Percentiles rank a stretch among this genome's conserved stretches.
phyloP scores from a whole-genome alignment of 2,113 vertebrate genomes.

The Nesoenas mayeri region DNA sequence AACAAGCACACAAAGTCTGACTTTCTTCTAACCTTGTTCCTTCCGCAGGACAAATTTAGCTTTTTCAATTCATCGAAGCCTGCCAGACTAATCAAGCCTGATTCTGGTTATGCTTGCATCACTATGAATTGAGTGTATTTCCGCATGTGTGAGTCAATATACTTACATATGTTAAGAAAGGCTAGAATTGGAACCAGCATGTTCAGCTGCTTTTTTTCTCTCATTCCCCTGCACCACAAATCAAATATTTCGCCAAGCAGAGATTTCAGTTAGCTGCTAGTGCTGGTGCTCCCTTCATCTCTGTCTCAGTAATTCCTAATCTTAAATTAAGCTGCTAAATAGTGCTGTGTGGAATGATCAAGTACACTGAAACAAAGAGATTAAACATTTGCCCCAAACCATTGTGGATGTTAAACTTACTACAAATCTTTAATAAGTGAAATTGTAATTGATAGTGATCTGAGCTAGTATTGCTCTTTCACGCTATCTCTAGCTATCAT shows the following conservation, averaged over 20 bases:
- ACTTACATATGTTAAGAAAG: conserved; percentile 22
- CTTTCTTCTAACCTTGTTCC: conserved; percentile 53
- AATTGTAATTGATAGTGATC: background rate
- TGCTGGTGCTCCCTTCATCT: background rate
- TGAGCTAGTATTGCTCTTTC: background rate
- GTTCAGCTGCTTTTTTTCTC: background rate
- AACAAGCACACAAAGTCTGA: background rate
- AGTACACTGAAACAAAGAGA: conserved; percentile 40
- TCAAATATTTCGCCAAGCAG: background rate
- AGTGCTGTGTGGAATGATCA: conserved; percentile 41
- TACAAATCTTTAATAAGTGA: background rate
- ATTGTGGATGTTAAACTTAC: background rate
- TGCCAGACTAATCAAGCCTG: conserved; percentile 55
- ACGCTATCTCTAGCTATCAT: background rate
- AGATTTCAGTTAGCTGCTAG: conserved; percentile 19
- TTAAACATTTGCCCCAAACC: background rate
- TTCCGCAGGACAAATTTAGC: conserved; percentile 29
- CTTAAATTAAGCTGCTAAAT: conserved; percentile 40
- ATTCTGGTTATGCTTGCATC: conserved; percentile 53
- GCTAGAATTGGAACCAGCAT: background rate
- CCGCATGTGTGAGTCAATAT: background rate
- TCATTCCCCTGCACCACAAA: background rate
- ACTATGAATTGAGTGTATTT: conserved; percentile 5
- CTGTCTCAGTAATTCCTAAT: conserved; percentile 22
- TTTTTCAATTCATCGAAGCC: conserved; percentile 49